phyloP scores from a whole-genome alignment of 2,888 invertebrate genomes.

The Pardosa pseudoannulata region DNA sequence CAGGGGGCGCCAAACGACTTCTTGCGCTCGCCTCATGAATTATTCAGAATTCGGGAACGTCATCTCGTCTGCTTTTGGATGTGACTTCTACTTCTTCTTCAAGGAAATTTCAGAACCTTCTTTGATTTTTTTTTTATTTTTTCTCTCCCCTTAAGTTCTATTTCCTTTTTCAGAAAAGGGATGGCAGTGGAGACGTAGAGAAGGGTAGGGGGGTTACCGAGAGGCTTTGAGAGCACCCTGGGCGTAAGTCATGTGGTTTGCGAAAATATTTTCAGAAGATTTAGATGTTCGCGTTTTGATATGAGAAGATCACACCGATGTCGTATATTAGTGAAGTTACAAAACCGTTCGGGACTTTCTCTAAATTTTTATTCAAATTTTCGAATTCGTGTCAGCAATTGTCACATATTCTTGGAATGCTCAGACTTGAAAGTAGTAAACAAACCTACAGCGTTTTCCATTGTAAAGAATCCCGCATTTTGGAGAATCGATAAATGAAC shows the following conservation, averaged over 20 bases:
- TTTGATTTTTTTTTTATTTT: conserved; percentile 32
- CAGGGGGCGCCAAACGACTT: conserved; percentile 72
- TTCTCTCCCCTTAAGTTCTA: conserved; percentile 45
- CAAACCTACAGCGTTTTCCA: too few relatives aligned
- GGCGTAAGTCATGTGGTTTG: conserved; percentile 55
- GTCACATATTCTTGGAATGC: too few relatives aligned
- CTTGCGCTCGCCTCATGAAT: conserved; percentile 68
- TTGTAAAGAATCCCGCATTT: too few relatives aligned
- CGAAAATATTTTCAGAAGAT: too few relatives aligned
- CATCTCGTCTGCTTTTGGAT: conserved; percentile 68
- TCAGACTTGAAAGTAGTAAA: too few relatives aligned
- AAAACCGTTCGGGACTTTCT: too few relatives aligned
- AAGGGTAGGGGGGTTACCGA: conserved; percentile 4
- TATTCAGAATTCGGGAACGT: conserved; percentile 68
- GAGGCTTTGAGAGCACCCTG: conserved; percentile 46
- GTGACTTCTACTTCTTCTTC: conserved; percentile 68
- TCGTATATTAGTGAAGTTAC: too few relatives aligned
- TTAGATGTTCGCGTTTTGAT: too few relatives aligned
- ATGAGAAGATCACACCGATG: too few relatives aligned
- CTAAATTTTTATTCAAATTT: too few relatives aligned
- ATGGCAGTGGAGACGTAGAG: conserved; percentile 1
- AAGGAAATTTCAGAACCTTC: conserved; percentile 70
- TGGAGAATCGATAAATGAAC: too few relatives aligned
- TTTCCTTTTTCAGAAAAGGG: conserved; percentile 50
- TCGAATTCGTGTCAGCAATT: too few relatives aligned